These are phyloP conservation scores for Chaetodon trifascialis DNA, from an alignment of 2,113 vertebrate genomes.

Conservation along the genomic window DNA sequence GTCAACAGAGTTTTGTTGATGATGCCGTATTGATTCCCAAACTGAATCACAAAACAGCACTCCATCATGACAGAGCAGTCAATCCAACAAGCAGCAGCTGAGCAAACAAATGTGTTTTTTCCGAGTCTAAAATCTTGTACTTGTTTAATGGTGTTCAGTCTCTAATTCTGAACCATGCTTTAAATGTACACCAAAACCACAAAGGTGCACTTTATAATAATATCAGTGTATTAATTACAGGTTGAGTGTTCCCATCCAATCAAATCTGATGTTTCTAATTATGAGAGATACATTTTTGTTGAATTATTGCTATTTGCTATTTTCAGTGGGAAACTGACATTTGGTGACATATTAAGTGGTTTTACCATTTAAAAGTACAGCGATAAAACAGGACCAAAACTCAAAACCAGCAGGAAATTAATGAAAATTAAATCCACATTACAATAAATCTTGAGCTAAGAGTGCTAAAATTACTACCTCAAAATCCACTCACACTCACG, in stretches of 20 bases:
- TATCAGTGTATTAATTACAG: background rate
- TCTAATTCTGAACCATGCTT: background rate
- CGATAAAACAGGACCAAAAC: background rate
- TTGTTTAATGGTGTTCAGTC: constrained; percentile 1
- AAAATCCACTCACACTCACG: too few species aligned
- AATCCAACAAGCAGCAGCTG: constrained; percentile 27
- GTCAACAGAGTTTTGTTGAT: constrained; percentile 60
- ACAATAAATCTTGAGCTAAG: too few species aligned
- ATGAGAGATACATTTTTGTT: background rate
- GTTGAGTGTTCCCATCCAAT: background rate
- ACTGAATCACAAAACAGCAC: constrained; percentile 40
- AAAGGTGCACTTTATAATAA: background rate
- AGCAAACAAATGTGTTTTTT: constrained; percentile 38
- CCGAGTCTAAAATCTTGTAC: constrained; percentile 17
- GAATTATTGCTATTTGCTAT: background rate
- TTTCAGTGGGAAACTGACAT: too few species aligned
- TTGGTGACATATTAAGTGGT: background rate
- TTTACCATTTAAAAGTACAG: background rate
- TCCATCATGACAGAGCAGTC: constrained; percentile 48
- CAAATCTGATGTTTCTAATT: background rate
- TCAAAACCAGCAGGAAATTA: too few species aligned
- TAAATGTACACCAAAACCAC: background rate
- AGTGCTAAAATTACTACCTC: too few species aligned
- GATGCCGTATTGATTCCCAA: constrained; percentile 57
- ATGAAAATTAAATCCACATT: too few species aligned